Conservation (phyloP, 2,113 vertebrate genomes). For the Sylvietta virens region DNA sequence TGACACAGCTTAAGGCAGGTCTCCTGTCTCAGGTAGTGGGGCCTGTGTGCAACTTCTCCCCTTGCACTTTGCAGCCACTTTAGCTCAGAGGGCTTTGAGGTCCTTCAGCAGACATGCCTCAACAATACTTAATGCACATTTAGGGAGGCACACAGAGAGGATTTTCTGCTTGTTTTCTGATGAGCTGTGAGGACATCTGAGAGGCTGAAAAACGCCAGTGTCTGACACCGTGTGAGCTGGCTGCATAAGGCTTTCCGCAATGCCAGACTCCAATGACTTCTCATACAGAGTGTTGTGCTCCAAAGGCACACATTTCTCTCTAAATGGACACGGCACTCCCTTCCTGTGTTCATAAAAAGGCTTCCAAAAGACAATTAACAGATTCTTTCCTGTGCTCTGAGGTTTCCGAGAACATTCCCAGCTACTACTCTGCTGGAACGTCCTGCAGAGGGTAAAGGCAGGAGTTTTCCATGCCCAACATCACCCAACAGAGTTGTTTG, state of each 20-base stretch:
- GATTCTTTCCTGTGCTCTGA: constrained; percentile 43
- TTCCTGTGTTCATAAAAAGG: constrained; percentile 43
- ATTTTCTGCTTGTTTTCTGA: background rate
- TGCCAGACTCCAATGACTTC: background rate
- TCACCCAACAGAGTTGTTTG: background rate
- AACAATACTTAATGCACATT: background rate
- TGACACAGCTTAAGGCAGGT: background rate
- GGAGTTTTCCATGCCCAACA: background rate
- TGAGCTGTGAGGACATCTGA: background rate
- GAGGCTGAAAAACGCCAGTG: background rate
- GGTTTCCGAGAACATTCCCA: background rate
- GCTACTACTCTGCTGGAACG: background rate
- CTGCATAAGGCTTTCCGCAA: background rate
- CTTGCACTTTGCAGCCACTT: background rate
- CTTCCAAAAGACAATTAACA: constrained; percentile 49
- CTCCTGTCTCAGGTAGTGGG: rapidly evolving
- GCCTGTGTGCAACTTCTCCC: background rate
- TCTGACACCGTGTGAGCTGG: background rate
- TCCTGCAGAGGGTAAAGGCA: background rate
- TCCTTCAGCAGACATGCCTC: background rate
- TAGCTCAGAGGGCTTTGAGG: background rate
- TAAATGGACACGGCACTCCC: constrained; percentile 32
- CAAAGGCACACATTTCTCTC: background rate
- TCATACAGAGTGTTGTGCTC: background rate
- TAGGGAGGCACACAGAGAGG: background rate